Base-by-base conservation (phyloP, 2,888 invertebrate genomes). In the Eugnorisma glareosa region DNA sequence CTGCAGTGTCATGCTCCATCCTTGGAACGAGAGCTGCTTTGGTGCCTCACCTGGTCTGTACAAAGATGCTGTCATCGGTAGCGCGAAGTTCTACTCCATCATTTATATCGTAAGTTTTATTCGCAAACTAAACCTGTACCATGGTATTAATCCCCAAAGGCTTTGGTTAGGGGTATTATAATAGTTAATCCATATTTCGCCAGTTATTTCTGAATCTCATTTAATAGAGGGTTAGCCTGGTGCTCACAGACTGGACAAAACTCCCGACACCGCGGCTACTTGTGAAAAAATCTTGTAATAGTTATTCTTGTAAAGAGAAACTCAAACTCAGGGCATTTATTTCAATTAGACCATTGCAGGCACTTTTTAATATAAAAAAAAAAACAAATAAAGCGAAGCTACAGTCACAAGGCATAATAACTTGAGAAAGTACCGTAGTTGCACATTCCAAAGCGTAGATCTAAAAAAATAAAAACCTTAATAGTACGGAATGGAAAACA, bases 41-140 rank as follows among this genome's bases (percentile, higher is more conserved):
- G 83, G 85, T 1, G 91, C 94, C 0, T 79, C 88, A 0, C 78
- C 91, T 0, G 79, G 79, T 1, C 89, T 94, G 0, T 93, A 92
- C 59, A 84, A 81, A 15, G 88, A 92, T 21, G 93, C 95, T 0
- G 67, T 93, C 1, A 88, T 94, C 31, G 97, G 97, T n/a, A 96
- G 96, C 67, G 93, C 94, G 0, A 95, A 94, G 81, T 97, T 97
- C 81, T 97, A 96, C 82, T 89, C 95, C 1, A 78, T 96, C 4
- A 90, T 97, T 70, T 96, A 96, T 88, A 83, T 95, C 86, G 97
- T 97, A 86, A 94, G 95, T 77, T 35, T 45, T 1, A 1, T 40
- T 37, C 3, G n/a, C 0, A 67, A 45, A 69, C 21, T 15, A 5
- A 28, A 57, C 13, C 2, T 28, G 13, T 54, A 59, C 31, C 28